phyloP scores from a whole-genome alignment of 2,113 vertebrate species.

The Excalfactoria chinensis region DNA sequence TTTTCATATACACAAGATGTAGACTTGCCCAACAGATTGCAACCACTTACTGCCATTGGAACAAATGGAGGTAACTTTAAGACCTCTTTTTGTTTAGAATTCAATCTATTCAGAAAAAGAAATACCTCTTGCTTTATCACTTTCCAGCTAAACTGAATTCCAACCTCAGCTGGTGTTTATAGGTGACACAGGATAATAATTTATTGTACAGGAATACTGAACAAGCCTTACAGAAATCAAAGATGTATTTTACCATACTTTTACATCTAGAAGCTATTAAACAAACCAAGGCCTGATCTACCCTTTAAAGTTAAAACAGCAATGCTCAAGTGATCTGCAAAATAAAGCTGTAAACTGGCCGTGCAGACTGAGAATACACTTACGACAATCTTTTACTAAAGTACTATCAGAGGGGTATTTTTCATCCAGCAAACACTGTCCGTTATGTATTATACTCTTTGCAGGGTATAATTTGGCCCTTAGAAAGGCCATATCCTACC shows the following conservation, averaged over 20 bases:
- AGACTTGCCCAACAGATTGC: fast-evolving
- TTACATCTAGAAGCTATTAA: not conserved
- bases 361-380: not conserved
- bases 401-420: not conserved
- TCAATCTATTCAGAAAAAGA: not conserved
- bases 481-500: not conserved
- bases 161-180: not conserved
- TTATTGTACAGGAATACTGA: not conserved
- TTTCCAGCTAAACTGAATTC: not conserved
- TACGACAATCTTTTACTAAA: not conserved
- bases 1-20: fast-evolving
- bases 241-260: not conserved
- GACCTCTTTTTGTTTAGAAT: not conserved
- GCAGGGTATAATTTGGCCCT: not conserved
- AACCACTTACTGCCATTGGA: fast-evolving
- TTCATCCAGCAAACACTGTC: not conserved
- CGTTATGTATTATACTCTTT: not conserved
- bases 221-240: not conserved
- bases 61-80: not conserved
- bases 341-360: not conserved
- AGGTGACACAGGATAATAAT: not conserved
- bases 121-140: fast-evolving
- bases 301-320: not conserved
- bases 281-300: not conserved
- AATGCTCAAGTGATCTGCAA: not conserved